Conservation (phyloP, 1,140 invertebrate species). For the Ericerus pela region DNA sequence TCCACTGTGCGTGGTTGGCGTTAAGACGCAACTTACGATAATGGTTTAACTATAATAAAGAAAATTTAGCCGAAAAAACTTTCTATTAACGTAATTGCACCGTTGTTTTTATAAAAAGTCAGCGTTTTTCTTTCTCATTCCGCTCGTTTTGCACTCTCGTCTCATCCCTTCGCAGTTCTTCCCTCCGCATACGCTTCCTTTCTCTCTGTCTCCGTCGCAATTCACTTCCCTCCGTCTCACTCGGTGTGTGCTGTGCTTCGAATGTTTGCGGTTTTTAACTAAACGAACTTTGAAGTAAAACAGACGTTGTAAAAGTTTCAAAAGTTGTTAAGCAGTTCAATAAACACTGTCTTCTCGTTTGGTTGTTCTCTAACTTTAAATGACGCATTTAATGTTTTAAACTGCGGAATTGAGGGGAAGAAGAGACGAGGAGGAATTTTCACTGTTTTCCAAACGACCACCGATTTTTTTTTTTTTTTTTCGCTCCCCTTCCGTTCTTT, state of each 20-base stretch:
- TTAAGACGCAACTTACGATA: not conserved
- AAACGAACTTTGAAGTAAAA: not conserved
- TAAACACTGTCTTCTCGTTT: slow-evolving; percentile 11
- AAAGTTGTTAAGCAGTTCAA: slow-evolving; percentile 12
- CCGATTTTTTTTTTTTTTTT: slow-evolving; percentile 6
- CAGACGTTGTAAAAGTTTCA: slow-evolving; percentile 8
- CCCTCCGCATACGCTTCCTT: too few species aligned
- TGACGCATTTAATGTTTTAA: slow-evolving; percentile 12
- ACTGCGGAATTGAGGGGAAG: not conserved
- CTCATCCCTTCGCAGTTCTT: too few species aligned
- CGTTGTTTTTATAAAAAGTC: slow-evolving; percentile 10
- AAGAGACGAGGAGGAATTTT: not conserved
- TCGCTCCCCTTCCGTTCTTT: too few species aligned
- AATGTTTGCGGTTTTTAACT: slow-evolving; percentile 4
- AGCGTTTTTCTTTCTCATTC: too few species aligned
- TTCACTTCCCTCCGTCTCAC: too few species aligned
- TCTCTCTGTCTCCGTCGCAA: too few species aligned
- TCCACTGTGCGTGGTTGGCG: too few species aligned
- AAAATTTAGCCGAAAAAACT: slow-evolving; percentile 1
- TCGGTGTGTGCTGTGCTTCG: too few species aligned
- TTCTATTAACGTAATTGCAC: slow-evolving; percentile 11
- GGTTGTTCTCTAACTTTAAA: slow-evolving; percentile 6
- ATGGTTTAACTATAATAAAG: not conserved
- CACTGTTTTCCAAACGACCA: not conserved
- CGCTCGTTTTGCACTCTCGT: too few species aligned